phyloP scores from a whole-genome alignment of 2,797 vertebrate species.

The Sphenodon punctatus region DNA sequence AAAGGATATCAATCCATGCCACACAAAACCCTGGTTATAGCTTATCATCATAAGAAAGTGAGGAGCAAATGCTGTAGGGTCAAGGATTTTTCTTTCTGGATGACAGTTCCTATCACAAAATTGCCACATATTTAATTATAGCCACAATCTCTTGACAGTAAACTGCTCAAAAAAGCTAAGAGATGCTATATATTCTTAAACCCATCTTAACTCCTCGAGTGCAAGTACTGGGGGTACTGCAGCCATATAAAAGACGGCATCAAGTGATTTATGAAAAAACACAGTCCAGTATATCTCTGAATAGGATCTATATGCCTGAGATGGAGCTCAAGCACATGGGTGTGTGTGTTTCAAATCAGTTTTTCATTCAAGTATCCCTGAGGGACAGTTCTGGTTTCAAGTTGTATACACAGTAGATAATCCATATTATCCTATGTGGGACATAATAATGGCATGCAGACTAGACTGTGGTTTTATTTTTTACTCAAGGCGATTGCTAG shows the following conservation, averaged over 20 bases:
- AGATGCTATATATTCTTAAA: neutral
- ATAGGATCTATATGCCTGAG: neutral
- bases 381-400: no score
- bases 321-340: neutral
- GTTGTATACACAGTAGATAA: no score
- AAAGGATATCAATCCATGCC: neutral
- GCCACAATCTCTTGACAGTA: neutral
- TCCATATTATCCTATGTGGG: no score
- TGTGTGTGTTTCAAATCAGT: no score
- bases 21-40: neutral
- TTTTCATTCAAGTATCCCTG: no score
- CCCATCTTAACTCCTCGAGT: neutral
- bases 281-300: neutral
- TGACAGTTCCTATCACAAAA: neutral
- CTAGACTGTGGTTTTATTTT: neutral
- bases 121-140: rapidly evolving
- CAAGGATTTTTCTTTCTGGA: slow-evolving; percentile 2
- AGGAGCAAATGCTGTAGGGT: neutral
- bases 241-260: neutral
- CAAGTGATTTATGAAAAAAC: neutral
- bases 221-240: neutral
- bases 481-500: neutral
- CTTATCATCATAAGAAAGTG: neutral
- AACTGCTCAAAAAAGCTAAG: neutral
- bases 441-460: no score